Base-by-base conservation (phyloP, 2,888 invertebrate genomes). In the Hydroisotoma schaefferi region DNA sequence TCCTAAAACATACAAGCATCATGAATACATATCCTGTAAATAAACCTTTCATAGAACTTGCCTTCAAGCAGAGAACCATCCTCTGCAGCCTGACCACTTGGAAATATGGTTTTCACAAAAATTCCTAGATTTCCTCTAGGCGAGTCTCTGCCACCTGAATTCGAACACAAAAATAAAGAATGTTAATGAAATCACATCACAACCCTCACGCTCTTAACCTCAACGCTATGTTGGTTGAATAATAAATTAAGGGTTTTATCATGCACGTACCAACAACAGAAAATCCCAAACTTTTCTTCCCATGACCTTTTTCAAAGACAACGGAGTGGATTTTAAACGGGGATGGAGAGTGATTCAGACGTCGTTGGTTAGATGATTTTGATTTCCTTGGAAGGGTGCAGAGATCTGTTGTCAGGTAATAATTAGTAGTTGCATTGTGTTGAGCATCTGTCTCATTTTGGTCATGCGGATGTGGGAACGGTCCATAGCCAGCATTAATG, bases 81-180 rank as follows among this genome's bases (percentile, higher is more conserved):
- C 75, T 91, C 89, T 54, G 89, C 88, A 61, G 91, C 90, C 79
- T 90, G 88, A 43, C 92, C 92, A 66, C 85, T 84, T 37, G 88
- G 86, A 76, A 91, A 90, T 47, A 93, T 88, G 5, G 90, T 89
- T 79, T 91, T 89, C 2, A 93, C 88, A 76, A 88, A 91, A 76
- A 93, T 90, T 48, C 91, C 91, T 84, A 91, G 87, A 76, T 85
- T 85, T 47, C 90, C 91, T 77, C 88, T 88, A 0, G 90, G 88
- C 2, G 90, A 90, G 77, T 92, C 92, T 53, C 85, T 83, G 47
- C 92, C 93, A 53, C 92, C 69, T 33, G 67, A 65, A 73, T 92
- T 90, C 76, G 90, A 91, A 76, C 26, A 22, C 2, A 26, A 25
- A 46, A 46, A 46, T 6, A 5, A 46, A 25, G 23, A 46, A 3